Conservation (phyloP, 2,113 vertebrate species). For the Lanius ludovicianus region DNA sequence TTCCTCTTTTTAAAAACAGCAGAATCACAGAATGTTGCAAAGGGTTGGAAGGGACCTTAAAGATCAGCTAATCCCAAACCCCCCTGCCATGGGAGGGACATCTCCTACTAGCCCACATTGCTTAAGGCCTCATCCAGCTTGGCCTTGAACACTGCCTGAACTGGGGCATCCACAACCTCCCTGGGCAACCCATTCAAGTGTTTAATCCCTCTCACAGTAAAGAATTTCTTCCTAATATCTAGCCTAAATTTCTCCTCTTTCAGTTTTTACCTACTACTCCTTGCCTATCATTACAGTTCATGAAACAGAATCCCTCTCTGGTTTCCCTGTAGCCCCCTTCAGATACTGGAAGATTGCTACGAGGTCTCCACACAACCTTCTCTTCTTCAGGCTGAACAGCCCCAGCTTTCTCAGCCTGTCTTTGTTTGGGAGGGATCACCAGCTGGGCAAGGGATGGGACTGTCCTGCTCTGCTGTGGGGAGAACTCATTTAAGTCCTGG, state of each 20-base stretch:
- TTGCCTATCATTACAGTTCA: neutral
- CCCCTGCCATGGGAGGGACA: neutral
- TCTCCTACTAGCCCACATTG: neutral
- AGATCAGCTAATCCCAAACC: neutral
- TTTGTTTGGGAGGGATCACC: fast-evolving
- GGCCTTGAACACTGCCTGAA: neutral
- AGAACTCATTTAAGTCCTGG: neutral
- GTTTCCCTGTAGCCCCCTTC: neutral
- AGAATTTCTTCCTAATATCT: neutral
- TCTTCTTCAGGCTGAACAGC: neutral
- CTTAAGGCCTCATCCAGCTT: neutral
- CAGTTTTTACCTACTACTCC: neutral
- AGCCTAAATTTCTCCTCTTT: neutral
- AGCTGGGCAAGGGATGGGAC: neutral
- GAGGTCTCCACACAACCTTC: neutral
- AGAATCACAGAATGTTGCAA: neutral
- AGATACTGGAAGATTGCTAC: neutral
- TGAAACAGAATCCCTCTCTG: neutral
- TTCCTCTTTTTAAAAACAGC: neutral
- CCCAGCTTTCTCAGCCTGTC: neutral
- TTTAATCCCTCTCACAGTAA: neutral
- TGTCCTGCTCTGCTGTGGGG: neutral
- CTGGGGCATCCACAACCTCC: neutral
- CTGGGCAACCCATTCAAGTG: neutral
- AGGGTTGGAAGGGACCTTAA: neutral